phyloP scores from a whole-genome alignment of 2,113 vertebrate species.

The Takifugu bimaculatus region DNA sequence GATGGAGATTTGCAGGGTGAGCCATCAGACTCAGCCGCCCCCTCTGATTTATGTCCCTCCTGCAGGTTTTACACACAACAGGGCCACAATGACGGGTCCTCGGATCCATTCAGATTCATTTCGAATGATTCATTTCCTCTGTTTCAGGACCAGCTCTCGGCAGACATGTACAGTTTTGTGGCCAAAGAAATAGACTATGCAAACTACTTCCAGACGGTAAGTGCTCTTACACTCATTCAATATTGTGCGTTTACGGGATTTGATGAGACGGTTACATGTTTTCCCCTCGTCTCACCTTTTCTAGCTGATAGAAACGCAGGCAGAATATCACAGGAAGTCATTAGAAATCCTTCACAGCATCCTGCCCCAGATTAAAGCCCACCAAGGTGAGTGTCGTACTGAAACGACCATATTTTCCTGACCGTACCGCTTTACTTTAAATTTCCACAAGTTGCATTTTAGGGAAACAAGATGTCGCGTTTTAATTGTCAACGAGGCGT shows the following conservation, averaged over 20 bases:
- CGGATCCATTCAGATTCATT: conserved; percentile 2
- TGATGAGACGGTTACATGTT: not conserved
- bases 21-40: conserved; percentile 11
- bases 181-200: conserved; percentile 99
- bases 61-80: conserved; percentile 24
- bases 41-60: conserved; percentile 18
- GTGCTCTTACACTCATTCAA: conserved; percentile 32
- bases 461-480: conserved; percentile 7
- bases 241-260: not conserved
- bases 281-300: conserved; percentile 23
- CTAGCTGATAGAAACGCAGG: conserved; percentile 95
- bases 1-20: conserved; percentile 98
- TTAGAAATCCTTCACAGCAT: conserved; percentile 88
- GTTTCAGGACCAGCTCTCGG: conserved; percentile 92
- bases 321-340: conserved; percentile 94
- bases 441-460: no score
- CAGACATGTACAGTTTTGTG: conserved; percentile 99
- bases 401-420: no score
- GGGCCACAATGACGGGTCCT: conserved; percentile 3
- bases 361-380: conserved; percentile 96
- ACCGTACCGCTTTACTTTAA: no score
- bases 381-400: conserved; percentile 88
- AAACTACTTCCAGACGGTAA: conserved; percentile 98
- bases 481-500: not conserved
- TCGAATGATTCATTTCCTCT: conserved; percentile 13